Evolutionary conservation across 1,140 invertebrate genomes (phyloP), one percentile per base, ranked within the genome.

Genomic region (Neuroterus valhalla): DNA sequence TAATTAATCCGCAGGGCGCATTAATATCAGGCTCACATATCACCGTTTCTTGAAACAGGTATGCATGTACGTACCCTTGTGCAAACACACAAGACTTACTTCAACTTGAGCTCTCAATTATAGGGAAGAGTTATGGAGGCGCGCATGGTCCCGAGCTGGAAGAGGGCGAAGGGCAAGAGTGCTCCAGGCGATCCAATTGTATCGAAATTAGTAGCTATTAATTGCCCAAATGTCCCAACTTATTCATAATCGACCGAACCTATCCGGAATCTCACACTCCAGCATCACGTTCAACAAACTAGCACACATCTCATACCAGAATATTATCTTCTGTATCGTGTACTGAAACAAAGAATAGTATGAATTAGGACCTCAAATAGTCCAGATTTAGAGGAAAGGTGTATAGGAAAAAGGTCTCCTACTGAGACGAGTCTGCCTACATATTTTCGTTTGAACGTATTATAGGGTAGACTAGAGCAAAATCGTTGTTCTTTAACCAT

Each of bases 31-130:
- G 70, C 70, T 68, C 72, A 78, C 77, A 70, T 82, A 77, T 82
- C 76, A 76, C 26, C 66, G 72, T 38, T 45, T 72, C 48, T 46
- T 44, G 70, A 23, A 11, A 26, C 6, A 62, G 66, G 70, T 71
- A 71, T 75, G 77, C 77, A 74, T 78, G 81, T 81, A 78, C 79
- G 77, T 74, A 76, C 76, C 72, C 71, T 80, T 70, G 55, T 74
- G 50, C 42, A 44, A 71, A 79, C 70, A 68, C 68, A 75, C 70
- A 70, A 55, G 74, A 66, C 48, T 73, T 71, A 42, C 70, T 74
- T 77, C 80, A 78, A 77, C 76, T 86, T 89, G 87, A 90, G 88
- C 87, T 89, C 89, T 90, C 87, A 90, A 90, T 90, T 90, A 89
- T 81, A 70, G 26, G 70, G 55, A 83, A 89, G 87, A 90, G 77